These are phyloP conservation scores for Morone chrysops DNA, from an alignment of 2,113 vertebrate genomes.

Conservation along the genomic window DNA sequence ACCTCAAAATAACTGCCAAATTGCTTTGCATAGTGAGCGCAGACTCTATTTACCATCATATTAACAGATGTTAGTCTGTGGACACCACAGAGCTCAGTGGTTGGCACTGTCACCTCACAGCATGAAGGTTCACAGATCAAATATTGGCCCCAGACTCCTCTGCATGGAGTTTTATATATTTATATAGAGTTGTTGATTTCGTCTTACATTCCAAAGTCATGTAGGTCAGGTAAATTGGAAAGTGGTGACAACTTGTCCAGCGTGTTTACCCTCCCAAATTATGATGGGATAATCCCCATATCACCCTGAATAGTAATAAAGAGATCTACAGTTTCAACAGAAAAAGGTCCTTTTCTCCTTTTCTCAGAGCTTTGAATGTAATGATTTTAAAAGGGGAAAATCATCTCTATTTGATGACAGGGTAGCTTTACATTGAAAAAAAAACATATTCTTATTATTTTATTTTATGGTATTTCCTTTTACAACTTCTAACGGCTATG, in stretches of 20 bases:
- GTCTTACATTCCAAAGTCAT: constrained; percentile 2
- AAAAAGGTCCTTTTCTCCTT: not conserved
- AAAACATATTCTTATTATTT: too few relatives aligned
- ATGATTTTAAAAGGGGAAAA: not conserved
- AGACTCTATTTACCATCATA: constrained; percentile 6
- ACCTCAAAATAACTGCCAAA: constrained; percentile 10
- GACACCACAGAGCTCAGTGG: constrained; percentile 31
- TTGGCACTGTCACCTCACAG: constrained; percentile 10
- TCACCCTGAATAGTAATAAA: not conserved
- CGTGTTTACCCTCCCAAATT: not conserved
- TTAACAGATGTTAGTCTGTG: constrained; percentile 41
- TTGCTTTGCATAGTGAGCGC: constrained; percentile 1
- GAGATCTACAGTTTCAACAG: not conserved
- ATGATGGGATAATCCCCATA: not conserved
- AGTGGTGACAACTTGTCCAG: not conserved
- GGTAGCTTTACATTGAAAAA: not conserved
- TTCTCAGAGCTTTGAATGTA: not conserved
- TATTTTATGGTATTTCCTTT: not conserved
- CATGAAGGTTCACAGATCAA: constrained; percentile 23
- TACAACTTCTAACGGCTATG: not conserved
- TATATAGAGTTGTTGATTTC: not conserved
- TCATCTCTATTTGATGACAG: not conserved
- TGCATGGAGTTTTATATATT: not conserved
- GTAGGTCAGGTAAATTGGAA: not conserved
- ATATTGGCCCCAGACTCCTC: not conserved